Percentiles rank a stretch among this genome's conserved stretches.
Evolutionary conservation across 92 coral and sea anemone genomes (phyloP).

Genomic region (Zoanthus sociatus): DNA sequence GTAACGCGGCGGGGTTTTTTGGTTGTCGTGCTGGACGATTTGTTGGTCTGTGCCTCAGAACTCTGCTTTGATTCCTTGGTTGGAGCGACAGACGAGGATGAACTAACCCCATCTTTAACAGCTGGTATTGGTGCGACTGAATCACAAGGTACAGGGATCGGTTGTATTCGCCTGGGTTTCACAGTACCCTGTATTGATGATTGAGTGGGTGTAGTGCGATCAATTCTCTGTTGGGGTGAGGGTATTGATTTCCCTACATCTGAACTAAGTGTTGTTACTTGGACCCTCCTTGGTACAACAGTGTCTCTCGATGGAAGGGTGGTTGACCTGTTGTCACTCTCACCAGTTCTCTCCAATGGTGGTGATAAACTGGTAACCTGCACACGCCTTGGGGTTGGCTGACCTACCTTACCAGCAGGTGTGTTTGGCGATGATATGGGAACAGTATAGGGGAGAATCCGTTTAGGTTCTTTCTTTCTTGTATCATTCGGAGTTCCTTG

Average conservation of each 20-base stretch:
- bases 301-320: conserved; percentile 11
- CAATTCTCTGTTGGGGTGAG: not conserved
- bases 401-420: conserved; percentile 55
- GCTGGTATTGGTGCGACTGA: not conserved
- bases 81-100: not conserved
- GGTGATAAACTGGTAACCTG: conserved; percentile 5
- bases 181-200: not conserved
- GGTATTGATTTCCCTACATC: not conserved
- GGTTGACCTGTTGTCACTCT: not conserved
- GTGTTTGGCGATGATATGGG: conserved; percentile 61
- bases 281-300: conserved; percentile 46
- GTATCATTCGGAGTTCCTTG: conserved; percentile 30
- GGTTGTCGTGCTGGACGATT: not conserved
- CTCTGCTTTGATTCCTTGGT: not conserved
- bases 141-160: not conserved
- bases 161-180: conserved; percentile 12
- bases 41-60: not conserved
- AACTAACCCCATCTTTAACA: not conserved
- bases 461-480: conserved; percentile 67
- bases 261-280: conserved; percentile 33
- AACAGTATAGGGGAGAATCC: conserved; percentile 70
- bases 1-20: conserved; percentile 25
- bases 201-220: not conserved
- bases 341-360: not conserved
- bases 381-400: conserved; percentile 58